phyloP scores from a whole-genome alignment of 2,113 vertebrate species.

The Varanus komodoensis region DNA sequence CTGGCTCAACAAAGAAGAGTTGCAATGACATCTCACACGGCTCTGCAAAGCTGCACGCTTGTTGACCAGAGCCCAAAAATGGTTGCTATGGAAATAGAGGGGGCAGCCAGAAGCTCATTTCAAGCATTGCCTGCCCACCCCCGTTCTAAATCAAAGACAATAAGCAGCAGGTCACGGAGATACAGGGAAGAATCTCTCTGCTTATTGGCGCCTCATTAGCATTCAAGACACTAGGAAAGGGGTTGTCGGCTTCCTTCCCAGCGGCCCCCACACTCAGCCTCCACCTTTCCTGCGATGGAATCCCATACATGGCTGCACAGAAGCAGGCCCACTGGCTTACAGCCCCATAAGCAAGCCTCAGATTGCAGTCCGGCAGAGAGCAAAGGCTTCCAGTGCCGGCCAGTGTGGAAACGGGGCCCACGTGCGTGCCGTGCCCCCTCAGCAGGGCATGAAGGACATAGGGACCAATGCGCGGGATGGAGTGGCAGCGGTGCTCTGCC shows the following conservation, averaged over 20 bases:
- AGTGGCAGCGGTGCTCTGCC: too few relatives aligned
- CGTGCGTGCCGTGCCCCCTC: too few relatives aligned
- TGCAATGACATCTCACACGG: background rate
- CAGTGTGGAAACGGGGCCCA: background rate
- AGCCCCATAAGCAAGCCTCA: too few relatives aligned
- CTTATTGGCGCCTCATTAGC: background rate
- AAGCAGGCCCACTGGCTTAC: too few relatives aligned
- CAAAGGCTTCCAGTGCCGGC: background rate
- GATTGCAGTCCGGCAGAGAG: background rate
- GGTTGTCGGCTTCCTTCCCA: background rate
- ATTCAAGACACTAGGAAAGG: background rate
- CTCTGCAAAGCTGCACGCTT: fast-evolving
- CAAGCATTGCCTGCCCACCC: fast-evolving
- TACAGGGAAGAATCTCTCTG: background rate
- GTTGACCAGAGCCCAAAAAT: background rate
- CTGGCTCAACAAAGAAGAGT: background rate
- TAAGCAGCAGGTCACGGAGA: background rate
- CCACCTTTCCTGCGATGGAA: too few relatives aligned
- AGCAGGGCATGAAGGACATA: too few relatives aligned
- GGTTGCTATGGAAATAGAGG: background rate
- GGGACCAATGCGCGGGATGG: too few relatives aligned
- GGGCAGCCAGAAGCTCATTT: background rate
- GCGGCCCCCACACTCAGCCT: background rate
- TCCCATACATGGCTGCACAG: too few relatives aligned
- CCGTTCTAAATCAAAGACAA: background rate